A percentile compares a stretch with the other conserved stretches of the same genome.
Evolutionary conservation across 2,888 invertebrate species (phyloP).

Genomic region (Dryomyza anilis): DNA sequence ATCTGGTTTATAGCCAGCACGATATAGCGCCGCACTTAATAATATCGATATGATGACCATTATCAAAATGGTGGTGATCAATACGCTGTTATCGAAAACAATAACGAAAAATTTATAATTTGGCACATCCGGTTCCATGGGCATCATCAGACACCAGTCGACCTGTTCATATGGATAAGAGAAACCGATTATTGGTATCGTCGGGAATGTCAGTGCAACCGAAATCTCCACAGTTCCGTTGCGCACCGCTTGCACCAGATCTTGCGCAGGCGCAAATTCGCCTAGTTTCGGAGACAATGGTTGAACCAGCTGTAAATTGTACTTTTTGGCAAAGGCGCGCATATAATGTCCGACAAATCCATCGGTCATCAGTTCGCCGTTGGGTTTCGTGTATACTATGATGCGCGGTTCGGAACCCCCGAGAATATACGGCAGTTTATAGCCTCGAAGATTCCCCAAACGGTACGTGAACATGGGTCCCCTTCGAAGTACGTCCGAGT

Average conservation of each 20-base stretch:
- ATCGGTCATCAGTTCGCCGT: conserved; percentile 34
- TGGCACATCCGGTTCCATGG: conserved; percentile 49
- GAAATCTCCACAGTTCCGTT: conserved; percentile 49
- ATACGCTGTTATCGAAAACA: conserved; percentile 45
- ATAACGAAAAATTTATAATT: conserved; percentile 43
- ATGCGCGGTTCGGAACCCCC: conserved; percentile 49
- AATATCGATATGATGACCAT: conserved; percentile 42
- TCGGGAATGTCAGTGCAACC: conserved; percentile 38
- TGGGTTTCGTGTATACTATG: conserved; percentile 38
- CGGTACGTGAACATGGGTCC: conserved; percentile 43
- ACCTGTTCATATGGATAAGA: conserved; percentile 47
- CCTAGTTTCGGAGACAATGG: conserved; percentile 34
- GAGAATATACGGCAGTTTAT: conserved; percentile 38
- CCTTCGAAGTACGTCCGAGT: not conserved
- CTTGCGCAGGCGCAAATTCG: conserved; percentile 33
- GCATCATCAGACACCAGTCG: conserved; percentile 50
- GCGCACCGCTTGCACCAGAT: conserved; percentile 40
- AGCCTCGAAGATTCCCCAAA: conserved; percentile 41
- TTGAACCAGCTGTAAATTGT: conserved; percentile 42
- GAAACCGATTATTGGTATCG: conserved; percentile 33
- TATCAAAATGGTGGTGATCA: conserved; percentile 37
- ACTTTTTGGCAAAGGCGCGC: conserved; percentile 42
- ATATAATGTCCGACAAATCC: conserved; percentile 49
- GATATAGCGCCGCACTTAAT: conserved; percentile 39
- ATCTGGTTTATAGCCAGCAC: conserved; percentile 39